Conservation (phyloP, 2,888 invertebrate species). For the Andrena hattorfiana region DNA sequence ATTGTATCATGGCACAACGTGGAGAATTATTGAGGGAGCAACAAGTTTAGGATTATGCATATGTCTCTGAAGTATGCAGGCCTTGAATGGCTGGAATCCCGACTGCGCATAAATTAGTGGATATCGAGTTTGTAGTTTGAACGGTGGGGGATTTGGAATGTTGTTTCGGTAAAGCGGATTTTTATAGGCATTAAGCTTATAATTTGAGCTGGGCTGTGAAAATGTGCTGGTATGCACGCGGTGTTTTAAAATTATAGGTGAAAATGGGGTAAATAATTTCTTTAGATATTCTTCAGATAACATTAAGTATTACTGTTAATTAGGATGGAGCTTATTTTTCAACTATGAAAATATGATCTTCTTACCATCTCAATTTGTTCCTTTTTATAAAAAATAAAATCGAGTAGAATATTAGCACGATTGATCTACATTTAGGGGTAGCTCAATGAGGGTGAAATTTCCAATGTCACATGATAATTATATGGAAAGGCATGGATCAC, state of each 20-base stretch:
- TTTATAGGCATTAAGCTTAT: not conserved
- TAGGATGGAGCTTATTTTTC: too few relatives aligned
- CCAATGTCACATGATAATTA: too few relatives aligned
- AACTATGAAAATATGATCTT: too few relatives aligned
- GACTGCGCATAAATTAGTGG: not conserved
- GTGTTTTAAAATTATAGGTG: not conserved
- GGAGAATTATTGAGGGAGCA: not conserved
- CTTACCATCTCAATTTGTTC: too few relatives aligned
- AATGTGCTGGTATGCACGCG: not conserved
- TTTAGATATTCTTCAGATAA: not conserved
- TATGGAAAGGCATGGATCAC: too few relatives aligned
- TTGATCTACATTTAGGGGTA: too few relatives aligned
- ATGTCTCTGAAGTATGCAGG: not conserved
- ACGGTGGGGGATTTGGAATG: not conserved
- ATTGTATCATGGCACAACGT: not conserved
- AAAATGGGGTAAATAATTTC: not conserved
- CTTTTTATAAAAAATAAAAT: too few relatives aligned
- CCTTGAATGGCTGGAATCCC: not conserved
- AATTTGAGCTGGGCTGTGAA: not conserved
- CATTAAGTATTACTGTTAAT: too few relatives aligned
- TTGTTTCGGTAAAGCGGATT: not conserved
- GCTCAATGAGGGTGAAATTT: too few relatives aligned
- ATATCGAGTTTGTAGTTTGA: not conserved
- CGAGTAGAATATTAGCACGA: too few relatives aligned
- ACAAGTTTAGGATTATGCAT: not conserved